These are phyloP conservation scores for Hyalella azteca DNA, from an alignment of 2,888 invertebrate species.

Conservation along the genomic window DNA sequence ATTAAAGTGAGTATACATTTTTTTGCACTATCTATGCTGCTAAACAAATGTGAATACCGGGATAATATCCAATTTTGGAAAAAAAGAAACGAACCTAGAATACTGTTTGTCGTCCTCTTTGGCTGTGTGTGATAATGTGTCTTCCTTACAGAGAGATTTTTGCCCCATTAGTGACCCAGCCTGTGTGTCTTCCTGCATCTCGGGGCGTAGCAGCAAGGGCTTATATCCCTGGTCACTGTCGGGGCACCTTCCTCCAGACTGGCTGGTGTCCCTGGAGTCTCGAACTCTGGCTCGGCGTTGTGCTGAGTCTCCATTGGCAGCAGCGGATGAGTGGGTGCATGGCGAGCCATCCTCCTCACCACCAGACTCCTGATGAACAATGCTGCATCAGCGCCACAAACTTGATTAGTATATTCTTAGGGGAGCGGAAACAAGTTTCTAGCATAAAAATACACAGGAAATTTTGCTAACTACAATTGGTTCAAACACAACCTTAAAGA, in stretches of 20 bases:
- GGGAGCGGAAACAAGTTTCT: no score
- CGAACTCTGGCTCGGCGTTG: not conserved
- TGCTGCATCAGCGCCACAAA: constrained; percentile 48
- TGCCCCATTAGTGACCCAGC: not conserved
- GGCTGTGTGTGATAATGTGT: constrained; percentile 4
- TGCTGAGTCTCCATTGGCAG: constrained; percentile 5
- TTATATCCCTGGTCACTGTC: not conserved
- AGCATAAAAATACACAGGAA: no score
- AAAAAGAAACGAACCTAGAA: constrained; percentile 9
- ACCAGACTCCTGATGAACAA: constrained; percentile 53
- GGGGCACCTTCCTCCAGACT: not conserved
- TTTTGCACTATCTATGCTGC: no score
- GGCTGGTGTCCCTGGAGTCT: not conserved
- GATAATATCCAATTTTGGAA: no score
- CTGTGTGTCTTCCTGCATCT: not conserved
- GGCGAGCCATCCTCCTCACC: constrained; percentile 39
- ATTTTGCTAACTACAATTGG: no score
- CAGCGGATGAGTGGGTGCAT: not conserved
- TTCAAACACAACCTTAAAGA: no score
- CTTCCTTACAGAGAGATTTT: not conserved
- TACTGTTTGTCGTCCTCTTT: constrained; percentile 22
- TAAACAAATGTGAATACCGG: no score
- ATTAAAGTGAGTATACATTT: no score
- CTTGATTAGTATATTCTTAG: constrained; percentile 47
- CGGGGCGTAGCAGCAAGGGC: not conserved